Evolutionary conservation across 2,888 invertebrate species (phyloP), one percentile per base, ranked within the genome.

Genomic region (Oithona nana): DNA sequence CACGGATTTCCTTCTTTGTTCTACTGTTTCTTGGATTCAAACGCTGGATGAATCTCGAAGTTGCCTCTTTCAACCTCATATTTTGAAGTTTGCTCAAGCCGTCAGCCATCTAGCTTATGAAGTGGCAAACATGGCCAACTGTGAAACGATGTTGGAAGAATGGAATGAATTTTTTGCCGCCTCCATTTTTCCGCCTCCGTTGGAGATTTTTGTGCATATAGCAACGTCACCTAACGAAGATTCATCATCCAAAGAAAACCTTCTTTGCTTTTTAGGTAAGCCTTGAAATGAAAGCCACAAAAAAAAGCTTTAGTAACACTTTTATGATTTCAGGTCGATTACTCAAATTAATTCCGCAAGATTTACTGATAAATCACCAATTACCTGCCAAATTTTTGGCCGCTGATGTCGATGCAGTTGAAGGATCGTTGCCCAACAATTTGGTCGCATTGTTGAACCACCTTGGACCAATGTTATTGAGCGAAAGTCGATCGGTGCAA

Each of bases 381-480:
- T 67, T 73, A 54, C 69, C 70, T 26, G 66, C 70, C 50, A 65
- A 69, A 49, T 66, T 72, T 28, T 50, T 39, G n/a, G 65, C 50
- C n/a, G 30, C n/a, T 6, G 51, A 57, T 26, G 29, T 68, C n/a
- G 70, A 71, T 8, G 68, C 67, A n/a, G 69, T 70, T 28, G 68
- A 68, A 31, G 64, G 60, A 20, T 66, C 66, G 39, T 59, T 71
- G 54, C 71, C 72, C n/a, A 70, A 71, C 64, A 66, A 67, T 64
- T 59, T 71, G 16, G 70, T 72, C 66, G 69, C 70, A 16, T 59
- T 72, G 28, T 63, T 73, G 50, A 72, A 72, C 64, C 70, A 71
- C 63, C 64, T 72, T 20, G 68, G 69, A 57, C 72, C 72, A 1
- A 65, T 71, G 59, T 66, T 73, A 55, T 61, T 68, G 49, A 66